A percentile compares a stretch with the other conserved stretches of the same genome.
Conservation (phyloP, 1,140 invertebrate genomes). For the Zaprionus inermis region DNA sequence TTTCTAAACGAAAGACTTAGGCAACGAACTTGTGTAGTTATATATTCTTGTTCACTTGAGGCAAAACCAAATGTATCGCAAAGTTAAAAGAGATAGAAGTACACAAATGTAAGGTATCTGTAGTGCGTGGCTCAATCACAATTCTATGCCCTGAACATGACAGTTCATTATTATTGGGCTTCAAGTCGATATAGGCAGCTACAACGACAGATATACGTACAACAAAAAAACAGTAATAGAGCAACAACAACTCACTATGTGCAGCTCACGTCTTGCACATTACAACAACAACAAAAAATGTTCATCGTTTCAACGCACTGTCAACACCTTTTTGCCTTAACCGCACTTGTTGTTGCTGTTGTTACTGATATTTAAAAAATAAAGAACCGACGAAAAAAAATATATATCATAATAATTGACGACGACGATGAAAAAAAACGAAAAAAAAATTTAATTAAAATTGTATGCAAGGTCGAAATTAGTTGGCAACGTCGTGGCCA, state of each 20-base stretch:
- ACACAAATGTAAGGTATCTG: not conserved
- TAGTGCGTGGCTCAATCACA: not conserved
- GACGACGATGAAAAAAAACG: conserved; percentile 29
- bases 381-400: not conserved
- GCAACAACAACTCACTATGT: conserved; percentile 3
- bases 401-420: conserved; percentile 36
- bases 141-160: conserved; percentile 37
- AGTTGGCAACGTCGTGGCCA: conserved; percentile 71
- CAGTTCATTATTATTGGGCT: conserved; percentile 19
- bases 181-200: conserved; percentile 32
- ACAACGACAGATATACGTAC: conserved; percentile 10
- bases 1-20: no score
- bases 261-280: conserved; percentile 37
- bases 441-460: conserved; percentile 72
- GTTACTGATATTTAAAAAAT: not conserved
- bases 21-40: no score
- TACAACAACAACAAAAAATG: conserved; percentile 19
- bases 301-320: conserved; percentile 13
- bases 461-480: conserved; percentile 79
- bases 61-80: no score
- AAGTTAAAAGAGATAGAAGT: no score
- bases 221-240: conserved; percentile 7
- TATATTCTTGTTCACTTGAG: not conserved
- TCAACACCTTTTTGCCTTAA: conserved; percentile 40
- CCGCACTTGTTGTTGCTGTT: not conserved